Base-by-base conservation (phyloP, 2,888 invertebrate species). In the Tethea ocularis region DNA sequence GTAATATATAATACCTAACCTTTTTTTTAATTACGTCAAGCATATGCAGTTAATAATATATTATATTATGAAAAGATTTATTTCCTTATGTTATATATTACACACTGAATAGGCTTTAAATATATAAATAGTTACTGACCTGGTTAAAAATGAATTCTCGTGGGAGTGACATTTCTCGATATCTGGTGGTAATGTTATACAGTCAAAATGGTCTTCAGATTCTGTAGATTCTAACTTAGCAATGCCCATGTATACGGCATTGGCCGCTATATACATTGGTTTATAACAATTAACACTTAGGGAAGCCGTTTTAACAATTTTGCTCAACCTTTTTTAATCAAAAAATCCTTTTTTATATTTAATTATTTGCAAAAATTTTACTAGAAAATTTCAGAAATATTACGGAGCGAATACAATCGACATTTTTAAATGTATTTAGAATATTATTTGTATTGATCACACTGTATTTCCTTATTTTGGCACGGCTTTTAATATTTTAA, bases 101-200 rank as follows among this genome's bases (percentile, higher is more conserved):
- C 13, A 10, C 8, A 20, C 15, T 20, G 2, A 2, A 4, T 10
- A 15, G 8, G 10, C 7, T 1, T 41, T 46, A 52, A 3, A 29
- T 24, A 26, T 3, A 20, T 11, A 24, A 2, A 2, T 0, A 0
- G 22, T n/a, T n/a, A 71, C 92, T 90, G 70, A 94, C 94, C 88
- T 94, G 93, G 72, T 94, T 93, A 73, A 94, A 94, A 70, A 93
- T 93, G 82, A 95, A 95, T 80, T 95, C 94, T 72, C 95, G 86
- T 61, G 95, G 95, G 68, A 95, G 76, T 74, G 95, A 95, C 95
- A 95, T 95, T 79, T 86, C 61, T 88, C 82, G 2, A 92, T 92
- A 22, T 92, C 91, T 0, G 91, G 91, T n/a, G 89, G 88, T 60
- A 91, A 63, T 0, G 87, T 81, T 55, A 87, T 74, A 61, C 80